These are phyloP conservation scores for Buteo buteo DNA, from an alignment of 2,113 vertebrate genomes.

Conservation along the genomic window DNA sequence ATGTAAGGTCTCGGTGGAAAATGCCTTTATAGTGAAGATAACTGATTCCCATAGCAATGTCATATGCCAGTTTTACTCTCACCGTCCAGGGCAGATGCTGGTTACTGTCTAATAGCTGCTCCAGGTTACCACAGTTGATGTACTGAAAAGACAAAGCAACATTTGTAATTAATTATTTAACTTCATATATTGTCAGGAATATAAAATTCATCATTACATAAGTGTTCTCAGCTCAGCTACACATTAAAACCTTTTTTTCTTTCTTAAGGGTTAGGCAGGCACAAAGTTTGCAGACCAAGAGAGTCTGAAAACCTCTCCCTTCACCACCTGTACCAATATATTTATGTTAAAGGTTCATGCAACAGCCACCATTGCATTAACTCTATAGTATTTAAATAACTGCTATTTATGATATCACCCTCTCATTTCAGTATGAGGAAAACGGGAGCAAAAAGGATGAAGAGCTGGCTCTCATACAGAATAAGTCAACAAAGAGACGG, in stretches of 20 bases:
- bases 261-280: not conserved
- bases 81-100: slow-evolving; percentile 88
- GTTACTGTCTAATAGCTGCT: slow-evolving; percentile 93
- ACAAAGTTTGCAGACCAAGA: not conserved
- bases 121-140: slow-evolving; percentile 96
- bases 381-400: not conserved
- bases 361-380: not conserved
- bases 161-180: not conserved
- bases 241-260: not conserved
- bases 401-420: not conserved
- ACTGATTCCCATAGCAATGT: slow-evolving; percentile 87
- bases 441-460: not conserved
- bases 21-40: slow-evolving; percentile 97
- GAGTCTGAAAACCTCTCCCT: not conserved
- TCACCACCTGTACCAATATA: not conserved
- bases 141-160: slow-evolving; percentile 79
- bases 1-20: slow-evolving; percentile 97
- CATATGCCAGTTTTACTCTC: slow-evolving; percentile 87
- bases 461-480: not conserved
- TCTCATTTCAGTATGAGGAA: not conserved
- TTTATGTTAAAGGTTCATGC: not conserved
- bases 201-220: not conserved
- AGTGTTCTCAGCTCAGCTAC: not conserved
- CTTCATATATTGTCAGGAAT: not conserved
- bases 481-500: not conserved